Conservation (phyloP, 2,888 invertebrate species). For the Neoaliturus tenellus region DNA sequence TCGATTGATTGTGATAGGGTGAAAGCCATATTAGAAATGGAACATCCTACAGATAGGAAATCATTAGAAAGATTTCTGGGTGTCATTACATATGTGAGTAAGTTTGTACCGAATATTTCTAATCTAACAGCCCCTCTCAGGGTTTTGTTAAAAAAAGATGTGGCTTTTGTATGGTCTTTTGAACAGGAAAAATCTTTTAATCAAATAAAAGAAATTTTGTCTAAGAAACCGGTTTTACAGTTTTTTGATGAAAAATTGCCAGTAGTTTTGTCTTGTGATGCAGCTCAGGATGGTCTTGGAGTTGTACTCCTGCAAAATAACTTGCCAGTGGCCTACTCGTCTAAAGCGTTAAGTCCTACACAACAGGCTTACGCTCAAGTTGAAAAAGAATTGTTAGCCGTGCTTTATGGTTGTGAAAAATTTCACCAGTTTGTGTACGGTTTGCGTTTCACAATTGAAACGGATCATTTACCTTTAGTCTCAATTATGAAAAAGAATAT, state of each 20-base stretch:
- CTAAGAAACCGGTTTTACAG: conserved; percentile 12
- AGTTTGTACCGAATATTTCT: conserved; percentile 67
- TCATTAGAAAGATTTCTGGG: conserved; percentile 67
- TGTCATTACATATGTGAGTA: conserved; percentile 66
- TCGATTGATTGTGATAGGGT: conserved; percentile 63
- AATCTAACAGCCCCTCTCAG: conserved; percentile 63
- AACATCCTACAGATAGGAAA: conserved; percentile 64
- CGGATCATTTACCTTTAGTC: conserved; percentile 53
- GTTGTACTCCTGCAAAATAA: conserved; percentile 49
- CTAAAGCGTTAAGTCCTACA: conserved; percentile 51
- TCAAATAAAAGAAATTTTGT: conserved; percentile 36
- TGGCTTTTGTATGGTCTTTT: conserved; percentile 59
- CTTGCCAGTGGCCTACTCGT: conserved; percentile 51
- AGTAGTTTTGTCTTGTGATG: conserved; percentile 49
- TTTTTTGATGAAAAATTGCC: conserved; percentile 32
- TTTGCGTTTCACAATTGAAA: conserved; percentile 46
- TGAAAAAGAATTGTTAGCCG: conserved; percentile 54
- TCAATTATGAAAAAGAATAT: conserved; percentile 14
- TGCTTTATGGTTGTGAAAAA: conserved; percentile 54
- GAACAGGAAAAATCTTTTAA: conserved; percentile 54
- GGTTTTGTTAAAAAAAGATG: conserved; percentile 64
- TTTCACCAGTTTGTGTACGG: conserved; percentile 46
- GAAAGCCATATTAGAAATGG: conserved; percentile 64
- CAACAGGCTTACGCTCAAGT: conserved; percentile 54
- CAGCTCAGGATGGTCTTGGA: conserved; percentile 52